These are phyloP conservation scores for Alexandromys fortis DNA, from an alignment of 2,113 vertebrate species.

Conservation along the genomic window DNA sequence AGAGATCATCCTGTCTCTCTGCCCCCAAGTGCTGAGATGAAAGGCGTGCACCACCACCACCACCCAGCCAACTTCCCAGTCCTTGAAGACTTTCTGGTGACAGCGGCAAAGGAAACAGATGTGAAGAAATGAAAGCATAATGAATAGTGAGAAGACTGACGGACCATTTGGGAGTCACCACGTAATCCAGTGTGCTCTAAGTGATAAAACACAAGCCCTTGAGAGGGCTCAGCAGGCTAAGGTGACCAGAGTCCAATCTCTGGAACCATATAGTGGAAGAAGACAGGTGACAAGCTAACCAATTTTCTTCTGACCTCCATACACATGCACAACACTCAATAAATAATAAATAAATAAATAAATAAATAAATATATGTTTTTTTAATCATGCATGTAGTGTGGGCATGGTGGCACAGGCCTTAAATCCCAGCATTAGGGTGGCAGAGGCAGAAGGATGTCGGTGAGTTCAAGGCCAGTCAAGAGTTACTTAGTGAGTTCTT, in stretches of 20 bases:
- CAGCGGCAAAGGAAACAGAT: background rate
- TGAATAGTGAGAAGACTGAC: no score
- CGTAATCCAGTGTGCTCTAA: background rate
- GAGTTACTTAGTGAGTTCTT: background rate
- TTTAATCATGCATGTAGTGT: background rate
- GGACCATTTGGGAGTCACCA: background rate
- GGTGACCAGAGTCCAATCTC: background rate
- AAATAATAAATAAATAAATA: background rate
- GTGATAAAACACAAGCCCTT: no score
- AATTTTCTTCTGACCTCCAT: background rate
- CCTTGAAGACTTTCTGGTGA: background rate
- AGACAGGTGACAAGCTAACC: background rate
- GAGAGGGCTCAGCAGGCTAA: background rate
- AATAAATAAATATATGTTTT: background rate
- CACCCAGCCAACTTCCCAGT: background rate
- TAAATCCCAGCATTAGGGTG: background rate
- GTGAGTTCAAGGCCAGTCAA: background rate
- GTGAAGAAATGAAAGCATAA: background rate
- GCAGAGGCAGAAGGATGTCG: background rate
- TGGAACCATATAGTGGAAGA: background rate
- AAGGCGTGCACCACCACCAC: fast-evolving
- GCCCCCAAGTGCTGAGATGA: no score
- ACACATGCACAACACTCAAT: no score
- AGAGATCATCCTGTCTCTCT: no score
- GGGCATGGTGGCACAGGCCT: background rate